These are phyloP conservation scores for Monopis laevigella DNA, from an alignment of 2,888 invertebrate genomes.

Conservation along the genomic window DNA sequence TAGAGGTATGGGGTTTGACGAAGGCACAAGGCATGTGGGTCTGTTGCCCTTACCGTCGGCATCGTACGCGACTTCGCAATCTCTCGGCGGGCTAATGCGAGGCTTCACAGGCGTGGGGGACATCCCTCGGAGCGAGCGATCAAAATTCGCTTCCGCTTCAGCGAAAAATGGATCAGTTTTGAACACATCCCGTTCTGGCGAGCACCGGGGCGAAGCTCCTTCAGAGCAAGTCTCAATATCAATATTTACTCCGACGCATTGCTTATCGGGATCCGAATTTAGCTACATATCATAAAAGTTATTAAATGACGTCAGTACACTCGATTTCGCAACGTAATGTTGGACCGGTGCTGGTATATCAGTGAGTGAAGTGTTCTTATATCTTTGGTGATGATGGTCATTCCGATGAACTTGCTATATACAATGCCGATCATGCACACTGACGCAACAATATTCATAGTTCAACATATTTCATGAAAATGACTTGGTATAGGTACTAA, in stretches of 20 bases:
- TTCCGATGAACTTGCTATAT: slow-evolving; percentile 32
- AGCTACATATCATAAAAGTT: too few species aligned
- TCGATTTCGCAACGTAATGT: too few species aligned
- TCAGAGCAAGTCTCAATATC: slow-evolving; percentile 50
- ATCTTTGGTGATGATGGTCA: neutral
- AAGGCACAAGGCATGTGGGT: slow-evolving; percentile 46
- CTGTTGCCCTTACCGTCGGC: slow-evolving; percentile 74
- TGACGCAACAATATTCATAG: neutral
- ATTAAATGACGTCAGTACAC: too few species aligned
- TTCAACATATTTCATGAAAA: neutral
- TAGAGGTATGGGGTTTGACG: slow-evolving; percentile 40
- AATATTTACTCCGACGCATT: too few species aligned
- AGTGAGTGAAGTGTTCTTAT: slow-evolving; percentile 58
- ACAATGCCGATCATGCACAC: slow-evolving; percentile 59
- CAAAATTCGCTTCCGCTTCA: slow-evolving; percentile 62
- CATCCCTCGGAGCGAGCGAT: slow-evolving; percentile 65
- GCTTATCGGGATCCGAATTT: too few species aligned
- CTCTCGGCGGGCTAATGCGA: slow-evolving; percentile 74
- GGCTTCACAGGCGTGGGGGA: slow-evolving; percentile 79
- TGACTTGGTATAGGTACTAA: slow-evolving; percentile 45
- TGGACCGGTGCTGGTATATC: too few species aligned
- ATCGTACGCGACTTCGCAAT: slow-evolving; percentile 77
- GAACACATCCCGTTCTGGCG: slow-evolving; percentile 52
- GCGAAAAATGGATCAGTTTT: slow-evolving; percentile 61
- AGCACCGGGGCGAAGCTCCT: slow-evolving; percentile 37